Percentiles rank a stretch among this genome's conserved stretches.
These are phyloP conservation scores for Numida meleagris DNA, from an alignment of 2,113 vertebrate species.

Conservation along the genomic window DNA sequence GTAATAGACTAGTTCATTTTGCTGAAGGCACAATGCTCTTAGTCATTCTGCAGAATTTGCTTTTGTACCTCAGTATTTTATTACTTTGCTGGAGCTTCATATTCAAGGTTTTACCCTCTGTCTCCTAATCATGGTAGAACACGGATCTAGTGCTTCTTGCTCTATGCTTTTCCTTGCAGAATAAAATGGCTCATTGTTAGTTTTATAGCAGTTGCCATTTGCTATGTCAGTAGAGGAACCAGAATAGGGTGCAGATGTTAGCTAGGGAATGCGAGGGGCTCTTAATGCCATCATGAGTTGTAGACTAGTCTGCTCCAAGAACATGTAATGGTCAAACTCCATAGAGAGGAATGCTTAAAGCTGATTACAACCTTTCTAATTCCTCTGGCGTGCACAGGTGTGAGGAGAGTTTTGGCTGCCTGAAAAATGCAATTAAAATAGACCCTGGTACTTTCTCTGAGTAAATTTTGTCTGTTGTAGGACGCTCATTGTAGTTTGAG, in stretches of 20 bases:
- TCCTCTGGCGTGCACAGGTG: not conserved
- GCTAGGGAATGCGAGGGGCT: fast-evolving
- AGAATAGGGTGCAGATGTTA: not conserved
- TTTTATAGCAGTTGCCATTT: not conserved
- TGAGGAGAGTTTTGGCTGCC: not conserved
- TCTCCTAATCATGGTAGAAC: fast-evolving
- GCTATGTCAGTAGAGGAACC: not conserved
- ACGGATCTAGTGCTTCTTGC: not conserved
- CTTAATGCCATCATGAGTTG: not conserved
- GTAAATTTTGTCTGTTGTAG: not conserved
- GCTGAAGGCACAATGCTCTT: not conserved
- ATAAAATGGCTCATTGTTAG: fast-evolving
- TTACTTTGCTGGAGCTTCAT: not conserved
- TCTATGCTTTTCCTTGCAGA: not conserved
- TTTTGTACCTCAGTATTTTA: not conserved
- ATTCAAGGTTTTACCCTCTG: not conserved
- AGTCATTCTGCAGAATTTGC: not conserved
- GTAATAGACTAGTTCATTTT: not conserved
- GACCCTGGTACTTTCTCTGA: not conserved
- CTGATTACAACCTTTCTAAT: not conserved
- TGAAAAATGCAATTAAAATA: not conserved
- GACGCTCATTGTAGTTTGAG: not conserved
- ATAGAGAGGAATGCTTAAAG: not conserved
- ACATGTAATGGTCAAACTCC: not conserved
- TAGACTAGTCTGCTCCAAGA: not conserved